Evolutionary conservation across 2,888 invertebrate genomes (phyloP).

Genomic region (Leptarthrus brevirostris): DNA sequence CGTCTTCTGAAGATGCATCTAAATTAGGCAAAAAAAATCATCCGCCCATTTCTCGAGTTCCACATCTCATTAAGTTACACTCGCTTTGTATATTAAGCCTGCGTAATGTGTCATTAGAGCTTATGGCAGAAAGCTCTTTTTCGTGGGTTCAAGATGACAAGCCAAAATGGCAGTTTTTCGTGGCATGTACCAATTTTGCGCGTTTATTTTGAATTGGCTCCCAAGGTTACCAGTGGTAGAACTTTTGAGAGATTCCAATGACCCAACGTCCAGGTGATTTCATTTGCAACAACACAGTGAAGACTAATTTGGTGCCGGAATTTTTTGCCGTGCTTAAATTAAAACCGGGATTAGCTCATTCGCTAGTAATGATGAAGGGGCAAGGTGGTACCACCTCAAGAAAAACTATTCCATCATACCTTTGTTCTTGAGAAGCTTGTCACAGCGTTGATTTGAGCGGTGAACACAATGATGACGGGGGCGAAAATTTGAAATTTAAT

Average conservation of each 20-base stretch:
- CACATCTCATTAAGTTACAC: constrained; percentile 1
- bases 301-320: constrained; percentile 27
- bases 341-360: constrained; percentile 27
- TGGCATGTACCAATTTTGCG: background rate
- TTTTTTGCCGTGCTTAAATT: background rate
- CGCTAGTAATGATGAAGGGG: constrained; percentile 11
- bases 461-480: background rate
- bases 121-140: constrained; percentile 16
- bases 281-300: constrained; percentile 23
- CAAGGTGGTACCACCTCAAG: background rate
- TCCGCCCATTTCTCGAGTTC: constrained; percentile 16
- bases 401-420: constrained; percentile 11
- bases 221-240: constrained; percentile 28
- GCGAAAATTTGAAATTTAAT: constrained; percentile 19
- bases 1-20: background rate
- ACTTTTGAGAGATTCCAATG: constrained; percentile 18
- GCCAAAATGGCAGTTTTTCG: constrained; percentile 3
- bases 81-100: background rate
- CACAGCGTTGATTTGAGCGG: background rate
- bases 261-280: constrained; percentile 29
- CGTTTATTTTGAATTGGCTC: constrained; percentile 16
- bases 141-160: constrained; percentile 23
- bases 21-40: background rate
- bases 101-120: constrained; percentile 25
- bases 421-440: constrained; percentile 9